Evolutionary conservation across 2,888 invertebrate species (phyloP).

Genomic region (Bursaphelenchus okinawaensis): DNA sequence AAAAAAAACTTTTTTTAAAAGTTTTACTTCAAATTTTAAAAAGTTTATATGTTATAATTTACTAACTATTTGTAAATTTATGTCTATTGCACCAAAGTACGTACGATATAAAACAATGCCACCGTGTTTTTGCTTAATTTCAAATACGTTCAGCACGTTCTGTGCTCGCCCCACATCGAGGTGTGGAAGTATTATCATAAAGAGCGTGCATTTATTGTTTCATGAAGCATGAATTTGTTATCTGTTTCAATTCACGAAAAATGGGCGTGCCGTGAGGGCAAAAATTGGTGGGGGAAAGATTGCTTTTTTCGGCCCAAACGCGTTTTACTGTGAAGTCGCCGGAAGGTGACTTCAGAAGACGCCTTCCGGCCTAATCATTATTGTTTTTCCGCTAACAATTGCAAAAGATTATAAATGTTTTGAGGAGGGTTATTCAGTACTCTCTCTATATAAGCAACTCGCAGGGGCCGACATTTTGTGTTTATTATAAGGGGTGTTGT

Average conservation of each 20-base stretch:
- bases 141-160: background rate
- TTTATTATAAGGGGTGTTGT: too few species aligned
- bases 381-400: too few species aligned
- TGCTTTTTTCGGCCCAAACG: background rate
- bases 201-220: background rate
- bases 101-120: background rate
- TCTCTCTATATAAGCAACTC: too few species aligned
- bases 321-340: background rate
- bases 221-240: background rate
- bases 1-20: too few species aligned
- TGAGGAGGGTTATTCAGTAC: too few species aligned
- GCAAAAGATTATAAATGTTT: too few species aligned
- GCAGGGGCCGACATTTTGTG: too few species aligned
- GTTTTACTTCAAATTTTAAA: too few species aligned
- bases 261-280: background rate
- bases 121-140: background rate
- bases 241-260: background rate
- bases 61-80: background rate
- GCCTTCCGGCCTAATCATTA: too few species aligned
- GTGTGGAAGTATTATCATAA: background rate
- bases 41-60: background rate
- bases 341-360: too few species aligned
- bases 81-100: background rate
- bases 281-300: background rate
- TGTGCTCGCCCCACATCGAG: background rate